These are phyloP conservation scores for Drosophila prolongata DNA, from an alignment of 2,888 invertebrate species.

Conservation along the genomic window DNA sequence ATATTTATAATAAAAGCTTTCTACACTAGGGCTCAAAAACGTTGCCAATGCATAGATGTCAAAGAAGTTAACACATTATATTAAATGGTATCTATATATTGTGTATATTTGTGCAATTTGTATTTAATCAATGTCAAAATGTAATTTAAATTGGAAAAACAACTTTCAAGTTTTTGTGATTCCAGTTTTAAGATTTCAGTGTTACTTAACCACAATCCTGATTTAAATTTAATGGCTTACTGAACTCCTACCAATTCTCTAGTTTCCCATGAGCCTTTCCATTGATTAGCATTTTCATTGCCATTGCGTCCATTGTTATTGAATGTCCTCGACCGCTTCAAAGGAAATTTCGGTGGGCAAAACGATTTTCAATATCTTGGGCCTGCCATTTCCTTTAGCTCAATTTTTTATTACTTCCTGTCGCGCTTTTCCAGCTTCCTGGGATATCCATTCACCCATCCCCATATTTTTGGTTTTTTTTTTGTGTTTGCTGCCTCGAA, in stretches of 20 bases:
- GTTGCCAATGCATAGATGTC: no score
- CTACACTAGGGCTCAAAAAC: no score
- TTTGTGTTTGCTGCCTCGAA: conserved; percentile 17
- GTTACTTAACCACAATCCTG: background rate
- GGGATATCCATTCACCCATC: conserved; percentile 16
- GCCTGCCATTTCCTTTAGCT: conserved; percentile 22
- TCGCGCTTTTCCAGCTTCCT: conserved; percentile 42
- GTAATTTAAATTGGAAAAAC: no score
- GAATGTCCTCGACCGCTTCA: conserved; percentile 16
- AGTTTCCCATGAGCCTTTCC: background rate
- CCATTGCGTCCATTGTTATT: conserved; percentile 53
- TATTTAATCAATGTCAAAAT: no score
- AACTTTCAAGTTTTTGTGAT: no score
- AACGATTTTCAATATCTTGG: conserved; percentile 58
- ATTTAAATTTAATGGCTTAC: background rate
- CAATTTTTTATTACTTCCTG: conserved; percentile 71
- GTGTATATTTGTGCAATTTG: no score
- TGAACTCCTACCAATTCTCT: background rate
- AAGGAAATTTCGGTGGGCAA: conserved; percentile 36
- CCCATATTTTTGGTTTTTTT: conserved; percentile 7
- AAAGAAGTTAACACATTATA: no score
- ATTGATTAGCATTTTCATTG: conserved; percentile 13
- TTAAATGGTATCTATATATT: no score
- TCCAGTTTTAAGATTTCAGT: no score
- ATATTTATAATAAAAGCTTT: no score